These are phyloP conservation scores for Torymus tubicola DNA, from an alignment of 2,888 invertebrate species.

Conservation along the genomic window DNA sequence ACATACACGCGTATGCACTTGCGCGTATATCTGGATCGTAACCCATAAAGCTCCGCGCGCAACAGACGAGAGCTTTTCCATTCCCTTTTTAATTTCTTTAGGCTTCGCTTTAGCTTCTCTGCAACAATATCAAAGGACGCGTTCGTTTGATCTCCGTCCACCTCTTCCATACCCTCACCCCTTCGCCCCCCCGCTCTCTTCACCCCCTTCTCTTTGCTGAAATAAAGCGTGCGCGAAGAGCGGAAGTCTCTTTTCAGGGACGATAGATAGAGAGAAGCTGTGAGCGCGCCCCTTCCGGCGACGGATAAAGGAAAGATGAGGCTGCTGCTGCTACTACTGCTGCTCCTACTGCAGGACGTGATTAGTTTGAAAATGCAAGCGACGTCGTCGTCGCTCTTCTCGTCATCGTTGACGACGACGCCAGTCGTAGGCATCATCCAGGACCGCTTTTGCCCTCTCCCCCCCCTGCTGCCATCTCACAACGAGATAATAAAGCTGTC, in stretches of 20 bases:
- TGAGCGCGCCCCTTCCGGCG: slow-evolving; percentile 1
- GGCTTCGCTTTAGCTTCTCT: slow-evolving; percentile 18
- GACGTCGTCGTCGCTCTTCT: neutral
- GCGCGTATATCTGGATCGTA: no score
- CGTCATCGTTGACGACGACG: no score
- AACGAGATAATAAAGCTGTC: slow-evolving; percentile 28
- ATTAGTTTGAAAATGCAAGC: slow-evolving; percentile 63
- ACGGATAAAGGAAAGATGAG: slow-evolving; percentile 36
- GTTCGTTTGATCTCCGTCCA: slow-evolving; percentile 37
- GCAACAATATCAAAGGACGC: slow-evolving; percentile 30
- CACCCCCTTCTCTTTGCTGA: slow-evolving; percentile 2
- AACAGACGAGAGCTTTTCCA: neutral
- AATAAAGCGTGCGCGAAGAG: slow-evolving; percentile 24
- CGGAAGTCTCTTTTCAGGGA: slow-evolving; percentile 29
- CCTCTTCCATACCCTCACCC: no score
- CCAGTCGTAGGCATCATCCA: no score
- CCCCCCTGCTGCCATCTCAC: neutral
- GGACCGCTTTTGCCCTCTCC: neutral
- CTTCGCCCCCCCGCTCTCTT: no score
- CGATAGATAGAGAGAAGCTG: slow-evolving; percentile 14
- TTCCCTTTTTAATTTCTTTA: slow-evolving; percentile 20
- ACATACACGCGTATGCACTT: no score
- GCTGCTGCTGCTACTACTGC: slow-evolving; percentile 1
- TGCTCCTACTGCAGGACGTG: slow-evolving; percentile 58
- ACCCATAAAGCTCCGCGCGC: no score